A percentile compares a stretch with the other conserved stretches of the same genome.
phyloP scores from a whole-genome alignment of 64 coral and sea anemone species.

The Stichodactyla helianthus region DNA sequence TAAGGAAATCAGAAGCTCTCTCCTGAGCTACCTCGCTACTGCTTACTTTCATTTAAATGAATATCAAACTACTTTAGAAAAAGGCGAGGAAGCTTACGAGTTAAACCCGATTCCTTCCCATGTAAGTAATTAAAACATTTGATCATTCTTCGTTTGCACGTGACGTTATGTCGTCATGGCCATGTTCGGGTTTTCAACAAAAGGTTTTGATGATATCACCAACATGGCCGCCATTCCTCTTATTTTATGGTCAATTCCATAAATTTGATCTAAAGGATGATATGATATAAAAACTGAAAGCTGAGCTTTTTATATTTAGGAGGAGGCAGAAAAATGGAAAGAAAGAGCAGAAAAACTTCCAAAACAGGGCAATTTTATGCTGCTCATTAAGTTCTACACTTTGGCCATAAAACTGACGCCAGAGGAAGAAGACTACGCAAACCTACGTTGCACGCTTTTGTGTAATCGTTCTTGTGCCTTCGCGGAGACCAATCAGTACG shows the following conservation, averaged over 20 bases:
- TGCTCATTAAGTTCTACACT: slow-evolving; percentile 45
- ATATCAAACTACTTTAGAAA: not conserved
- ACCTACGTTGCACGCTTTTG: slow-evolving; percentile 27
- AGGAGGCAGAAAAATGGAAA: slow-evolving; percentile 1
- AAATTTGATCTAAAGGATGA: no score
- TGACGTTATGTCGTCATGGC: no score
- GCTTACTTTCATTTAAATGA: not conserved
- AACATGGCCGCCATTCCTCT: no score
- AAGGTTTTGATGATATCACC: no score
- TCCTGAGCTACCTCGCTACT: not conserved
- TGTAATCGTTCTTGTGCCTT: slow-evolving; percentile 26
- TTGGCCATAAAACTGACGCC: slow-evolving; percentile 38
- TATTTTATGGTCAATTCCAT: no score
- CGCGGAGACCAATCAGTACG: slow-evolving; percentile 17
- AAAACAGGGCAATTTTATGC: not conserved
- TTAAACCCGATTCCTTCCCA: slow-evolving; percentile 48
- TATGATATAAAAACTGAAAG: no score
- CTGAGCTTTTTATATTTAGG: not conserved
- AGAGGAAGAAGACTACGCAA: not conserved
- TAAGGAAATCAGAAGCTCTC: not conserved
- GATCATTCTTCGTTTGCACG: no score
- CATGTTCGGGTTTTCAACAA: no score
- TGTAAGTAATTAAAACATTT: slow-evolving; percentile 13
- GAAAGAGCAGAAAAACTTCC: not conserved
- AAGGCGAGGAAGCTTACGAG: slow-evolving; percentile 35